Conservation (phyloP, 2,797 vertebrate species). For the Hemitrygon akajei region DNA sequence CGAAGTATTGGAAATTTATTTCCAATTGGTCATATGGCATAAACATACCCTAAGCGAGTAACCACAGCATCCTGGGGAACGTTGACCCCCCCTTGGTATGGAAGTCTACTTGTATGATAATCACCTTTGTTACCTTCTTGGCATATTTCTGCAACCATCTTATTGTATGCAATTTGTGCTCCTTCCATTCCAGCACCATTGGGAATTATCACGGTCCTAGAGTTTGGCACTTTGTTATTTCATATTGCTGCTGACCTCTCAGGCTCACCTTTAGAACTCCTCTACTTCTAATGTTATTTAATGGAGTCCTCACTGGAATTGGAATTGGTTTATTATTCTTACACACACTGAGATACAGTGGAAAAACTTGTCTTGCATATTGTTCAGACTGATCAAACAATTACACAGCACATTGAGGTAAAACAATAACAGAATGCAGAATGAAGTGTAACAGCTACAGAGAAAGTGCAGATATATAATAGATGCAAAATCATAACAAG, state of each 20-base stretch:
- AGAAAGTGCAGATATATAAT: too few species aligned
- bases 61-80: not conserved
- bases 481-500: too few species aligned
- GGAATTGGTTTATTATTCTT: too few species aligned
- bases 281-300: not conserved
- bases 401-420: too few species aligned
- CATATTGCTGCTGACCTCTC: not conserved
- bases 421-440: too few species aligned
- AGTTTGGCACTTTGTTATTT: conserved; percentile 2
- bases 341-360: too few species aligned
- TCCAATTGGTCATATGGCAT: not conserved
- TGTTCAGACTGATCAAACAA: too few species aligned
- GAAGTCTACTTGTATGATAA: not conserved
- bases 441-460: too few species aligned
- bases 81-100: not conserved
- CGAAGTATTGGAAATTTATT: too few species aligned
- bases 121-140: not conserved
- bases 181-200: not conserved
- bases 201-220: not conserved
- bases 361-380: too few species aligned
- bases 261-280: not conserved
- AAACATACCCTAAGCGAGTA: not conserved
- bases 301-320: not conserved
- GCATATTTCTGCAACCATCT: too few species aligned
- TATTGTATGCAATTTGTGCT: not conserved